Percentiles rank a stretch among this genome's conserved stretches.
Evolutionary conservation across 2,888 invertebrate species (phyloP).

Genomic region (Onthophagus sagittarius): DNA sequence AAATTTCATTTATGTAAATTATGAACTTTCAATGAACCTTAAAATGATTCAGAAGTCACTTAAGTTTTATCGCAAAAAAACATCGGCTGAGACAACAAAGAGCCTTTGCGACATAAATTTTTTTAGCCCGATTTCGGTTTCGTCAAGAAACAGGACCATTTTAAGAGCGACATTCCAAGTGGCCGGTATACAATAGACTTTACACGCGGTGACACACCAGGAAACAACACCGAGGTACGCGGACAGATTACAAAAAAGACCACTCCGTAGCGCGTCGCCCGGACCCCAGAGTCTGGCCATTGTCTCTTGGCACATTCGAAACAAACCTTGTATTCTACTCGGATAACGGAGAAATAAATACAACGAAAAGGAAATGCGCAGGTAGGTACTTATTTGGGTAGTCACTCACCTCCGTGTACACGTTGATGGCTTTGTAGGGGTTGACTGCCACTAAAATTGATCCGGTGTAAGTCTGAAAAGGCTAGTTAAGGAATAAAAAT

Average conservation of each 20-base stretch:
- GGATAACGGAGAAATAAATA: constrained; percentile 1
- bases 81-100: neutral
- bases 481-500: constrained; percentile 54
- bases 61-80: no score
- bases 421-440: constrained; percentile 88
- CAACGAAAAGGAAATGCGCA: neutral
- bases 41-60: no score
- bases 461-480: constrained; percentile 81
- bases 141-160: neutral
- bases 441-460: constrained; percentile 91
- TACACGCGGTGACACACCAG: neutral
- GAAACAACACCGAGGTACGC: neutral
- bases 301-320: neutral
- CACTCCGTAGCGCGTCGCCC: constrained; percentile 5
- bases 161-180: neutral
- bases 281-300: neutral
- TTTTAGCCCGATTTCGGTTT: neutral
- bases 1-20: no score
- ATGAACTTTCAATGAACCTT: no score
- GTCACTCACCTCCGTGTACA: constrained; percentile 78
- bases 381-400: constrained; percentile 9
- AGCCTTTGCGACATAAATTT: neutral
- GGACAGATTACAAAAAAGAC: neutral
- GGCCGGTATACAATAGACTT: neutral
- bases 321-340: neutral